Evolutionary conservation across 1,140 invertebrate genomes (phyloP).

Genomic region (Drosophila gunungcola): DNA sequence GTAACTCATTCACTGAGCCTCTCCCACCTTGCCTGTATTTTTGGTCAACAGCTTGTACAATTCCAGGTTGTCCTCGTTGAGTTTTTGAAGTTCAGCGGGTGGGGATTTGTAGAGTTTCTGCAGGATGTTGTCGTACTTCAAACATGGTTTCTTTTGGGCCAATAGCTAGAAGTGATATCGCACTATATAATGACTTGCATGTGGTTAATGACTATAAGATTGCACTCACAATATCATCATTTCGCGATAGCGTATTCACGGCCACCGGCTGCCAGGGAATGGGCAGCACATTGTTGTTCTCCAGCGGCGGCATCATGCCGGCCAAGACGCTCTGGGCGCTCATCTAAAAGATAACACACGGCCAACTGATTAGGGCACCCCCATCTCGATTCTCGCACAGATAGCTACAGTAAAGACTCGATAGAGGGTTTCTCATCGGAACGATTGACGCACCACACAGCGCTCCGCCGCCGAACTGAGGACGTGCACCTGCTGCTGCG

Average conservation of each 20-base stretch:
- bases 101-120: conserved; percentile 85
- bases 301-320: conserved; percentile 91
- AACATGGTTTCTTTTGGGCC: conserved; percentile 88
- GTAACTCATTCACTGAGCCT: neutral
- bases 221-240: conserved; percentile 89
- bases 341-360: conserved; percentile 86
- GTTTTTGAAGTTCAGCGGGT: conserved; percentile 85
- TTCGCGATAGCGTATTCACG: conserved; percentile 89
- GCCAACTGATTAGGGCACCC: conserved; percentile 72
- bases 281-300: conserved; percentile 89
- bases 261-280: conserved; percentile 95
- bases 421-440: conserved; percentile 17
- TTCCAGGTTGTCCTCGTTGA: conserved; percentile 86
- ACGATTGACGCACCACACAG: conserved; percentile 86
- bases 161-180: conserved; percentile 85
- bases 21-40: conserved; percentile 87
- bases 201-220: conserved; percentile 3
- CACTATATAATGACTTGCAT: conserved; percentile 6
- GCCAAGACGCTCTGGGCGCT: conserved; percentile 93
- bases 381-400: conserved; percentile 43
- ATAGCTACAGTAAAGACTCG: conserved; percentile 15
- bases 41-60: conserved; percentile 88
- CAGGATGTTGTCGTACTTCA: conserved; percentile 87
- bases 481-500: conserved; percentile 88
- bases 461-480: conserved; percentile 92